These are phyloP conservation scores for Congeria kusceri DNA, from an alignment of 2,888 invertebrate species.

Conservation along the genomic window DNA sequence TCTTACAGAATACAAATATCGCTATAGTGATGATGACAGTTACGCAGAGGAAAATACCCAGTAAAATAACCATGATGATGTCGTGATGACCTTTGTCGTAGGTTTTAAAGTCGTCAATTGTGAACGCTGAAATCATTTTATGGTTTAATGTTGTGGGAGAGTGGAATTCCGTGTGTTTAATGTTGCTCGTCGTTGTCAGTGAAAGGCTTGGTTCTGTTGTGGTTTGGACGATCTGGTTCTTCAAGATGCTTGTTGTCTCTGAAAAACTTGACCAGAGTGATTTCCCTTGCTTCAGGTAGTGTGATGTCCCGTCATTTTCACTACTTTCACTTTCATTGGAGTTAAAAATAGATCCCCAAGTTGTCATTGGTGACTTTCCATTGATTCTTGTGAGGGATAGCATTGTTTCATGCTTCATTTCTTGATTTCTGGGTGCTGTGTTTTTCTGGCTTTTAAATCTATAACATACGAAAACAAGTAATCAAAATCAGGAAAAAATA, in stretches of 20 bases:
- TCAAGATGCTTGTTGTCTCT: not conserved
- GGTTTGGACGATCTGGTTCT: not conserved
- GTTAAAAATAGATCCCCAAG: too few species aligned
- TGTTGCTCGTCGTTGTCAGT: conserved; percentile 11
- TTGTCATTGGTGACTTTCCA: too few species aligned
- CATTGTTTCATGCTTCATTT: too few species aligned
- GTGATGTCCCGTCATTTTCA: too few species aligned
- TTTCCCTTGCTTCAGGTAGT: too few species aligned
- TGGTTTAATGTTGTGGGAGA: conserved; percentile 26
- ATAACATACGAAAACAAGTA: too few species aligned
- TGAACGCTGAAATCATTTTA: conserved; percentile 46
- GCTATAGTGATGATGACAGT: conserved; percentile 78
- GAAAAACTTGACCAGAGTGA: too few species aligned
- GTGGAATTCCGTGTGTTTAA: conserved; percentile 1
- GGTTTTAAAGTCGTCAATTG: conserved; percentile 1
- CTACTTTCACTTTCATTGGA: too few species aligned
- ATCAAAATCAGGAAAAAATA: too few species aligned
- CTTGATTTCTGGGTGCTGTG: too few species aligned
- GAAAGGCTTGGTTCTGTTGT: conserved; percentile 14
- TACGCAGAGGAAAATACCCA: conserved; percentile 80
- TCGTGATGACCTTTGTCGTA: conserved; percentile 31
- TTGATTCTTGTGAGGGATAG: too few species aligned
- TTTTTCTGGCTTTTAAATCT: too few species aligned
- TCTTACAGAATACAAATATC: conserved; percentile 81
- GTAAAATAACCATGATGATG: conserved; percentile 45